Base-by-base conservation (phyloP, 1,140 invertebrate genomes). In the Drosophila kurseongensis region DNA sequence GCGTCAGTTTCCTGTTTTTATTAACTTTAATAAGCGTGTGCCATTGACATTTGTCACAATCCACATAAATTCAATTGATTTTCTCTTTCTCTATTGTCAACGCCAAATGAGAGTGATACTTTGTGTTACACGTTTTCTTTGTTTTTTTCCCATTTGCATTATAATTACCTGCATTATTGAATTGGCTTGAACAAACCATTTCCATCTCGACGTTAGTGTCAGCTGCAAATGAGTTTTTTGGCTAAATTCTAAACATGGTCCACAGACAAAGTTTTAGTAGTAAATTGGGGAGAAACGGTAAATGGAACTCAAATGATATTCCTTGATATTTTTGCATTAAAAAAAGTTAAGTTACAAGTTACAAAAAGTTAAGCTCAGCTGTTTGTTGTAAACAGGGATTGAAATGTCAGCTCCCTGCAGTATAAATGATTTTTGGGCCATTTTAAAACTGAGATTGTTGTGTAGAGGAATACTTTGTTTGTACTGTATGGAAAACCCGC, bases 11-110 rank as follows among this genome's bases (percentile, higher is more conserved):
- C 79, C 79, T 72, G 75, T 89, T 88, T 88, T 89, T 76, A 88
- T 84, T 88, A 88, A 84, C 83, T 76, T 84, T 88, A 88, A 88
- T 88, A 89, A 88, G 73, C 54, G 56, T 78, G 66, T 85, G 67
- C 54, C 78, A 79, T 73, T 82, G 79, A 77, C 79, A 88, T 65
- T 80, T 75, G 65, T 75, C 58, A 47, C 50, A 41, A 48, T 4
- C 32, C 23, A 44, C 41, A 56, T 60, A 76, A 75, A 63, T 67
- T 60, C 74, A 71, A 72, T 55, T 56, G 60, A 44, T 44, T 44
- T 41, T n/a, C 40, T 18, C 29, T 41, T 23, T 51, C 52, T 44
- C 48, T 18, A 60, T 44, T 23, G 59, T 58, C 47, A 48, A 61
- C 51, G 42, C 40, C 44, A 66, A 88, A 79, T 77, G 79, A 88